Percentiles rank a stretch among this genome's conserved stretches.
These are phyloP conservation scores for Propithecus coquereli DNA, from an alignment of 2,113 vertebrate species.

Conservation along the genomic window DNA sequence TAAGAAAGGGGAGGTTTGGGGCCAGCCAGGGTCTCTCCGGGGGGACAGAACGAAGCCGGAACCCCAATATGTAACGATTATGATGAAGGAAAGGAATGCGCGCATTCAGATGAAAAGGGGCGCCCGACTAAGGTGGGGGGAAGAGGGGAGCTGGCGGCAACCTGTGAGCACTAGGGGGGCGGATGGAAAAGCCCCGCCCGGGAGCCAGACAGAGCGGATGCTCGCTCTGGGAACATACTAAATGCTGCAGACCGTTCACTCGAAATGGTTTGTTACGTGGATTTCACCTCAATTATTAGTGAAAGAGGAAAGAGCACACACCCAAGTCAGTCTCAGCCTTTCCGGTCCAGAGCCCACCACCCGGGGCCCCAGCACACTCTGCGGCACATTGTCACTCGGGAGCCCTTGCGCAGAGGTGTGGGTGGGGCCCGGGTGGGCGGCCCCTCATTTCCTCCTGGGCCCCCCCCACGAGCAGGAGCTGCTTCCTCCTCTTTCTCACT, in stretches of 20 bases:
- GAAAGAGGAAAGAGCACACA: background rate
- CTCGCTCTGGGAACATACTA: accelerated
- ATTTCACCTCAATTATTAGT: background rate
- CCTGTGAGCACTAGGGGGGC: too few species aligned
- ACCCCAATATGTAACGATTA: background rate
- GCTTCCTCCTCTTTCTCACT: background rate
- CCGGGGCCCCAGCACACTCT: too few species aligned
- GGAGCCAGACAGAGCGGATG: background rate
- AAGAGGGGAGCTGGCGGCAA: too few species aligned
- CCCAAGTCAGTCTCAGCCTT: background rate
- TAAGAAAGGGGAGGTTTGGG: background rate
- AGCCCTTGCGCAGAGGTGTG: background rate
- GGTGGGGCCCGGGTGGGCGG: too few species aligned
- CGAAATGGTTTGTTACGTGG: background rate
- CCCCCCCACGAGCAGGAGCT: background rate
- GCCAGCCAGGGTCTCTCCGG: background rate
- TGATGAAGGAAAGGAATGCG: background rate
- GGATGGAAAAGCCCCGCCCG: background rate
- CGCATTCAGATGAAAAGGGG: background rate
- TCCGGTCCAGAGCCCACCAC: background rate
- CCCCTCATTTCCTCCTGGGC: background rate
- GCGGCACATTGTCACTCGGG: too few species aligned
- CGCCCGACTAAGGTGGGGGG: too few species aligned
- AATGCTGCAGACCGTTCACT: background rate
- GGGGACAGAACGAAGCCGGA: background rate